These are phyloP conservation scores for Brachionus koreanus DNA, from an alignment of 1,140 invertebrate species.

Conservation along the genomic window DNA sequence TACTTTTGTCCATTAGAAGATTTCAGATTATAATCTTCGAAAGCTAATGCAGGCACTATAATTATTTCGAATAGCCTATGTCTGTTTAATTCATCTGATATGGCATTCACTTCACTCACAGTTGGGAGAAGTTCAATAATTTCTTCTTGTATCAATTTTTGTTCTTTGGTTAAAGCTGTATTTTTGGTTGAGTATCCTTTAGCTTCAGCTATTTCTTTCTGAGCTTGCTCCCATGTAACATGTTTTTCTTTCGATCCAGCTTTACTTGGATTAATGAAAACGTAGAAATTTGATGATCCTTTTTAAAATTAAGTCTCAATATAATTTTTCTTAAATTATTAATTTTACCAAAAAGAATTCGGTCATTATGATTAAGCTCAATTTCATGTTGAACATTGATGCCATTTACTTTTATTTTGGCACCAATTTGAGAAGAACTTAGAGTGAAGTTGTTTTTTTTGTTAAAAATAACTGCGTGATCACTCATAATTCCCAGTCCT, in stretches of 20 bases:
- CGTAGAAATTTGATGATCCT: conserved; percentile 57
- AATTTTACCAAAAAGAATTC: conserved; percentile 55
- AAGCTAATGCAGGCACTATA: conserved; percentile 53
- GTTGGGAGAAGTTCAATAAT: conserved; percentile 58
- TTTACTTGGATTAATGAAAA: conserved; percentile 52
- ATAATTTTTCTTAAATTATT: not conserved
- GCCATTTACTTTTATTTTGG: conserved; percentile 58
- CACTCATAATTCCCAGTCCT: conserved; percentile 50
- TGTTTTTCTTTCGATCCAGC: conserved; percentile 49
- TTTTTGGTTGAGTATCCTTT: conserved; percentile 55
- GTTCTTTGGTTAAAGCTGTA: conserved; percentile 53
- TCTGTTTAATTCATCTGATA: conserved; percentile 59
- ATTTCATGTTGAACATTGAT: conserved; percentile 50
- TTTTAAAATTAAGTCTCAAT: not conserved
- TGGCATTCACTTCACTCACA: conserved; percentile 59
- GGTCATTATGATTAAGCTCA: conserved; percentile 54
- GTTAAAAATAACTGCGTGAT: not conserved
- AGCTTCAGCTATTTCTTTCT: conserved; percentile 59
- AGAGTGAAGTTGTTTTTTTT: not conserved
- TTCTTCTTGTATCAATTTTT: conserved; percentile 58
- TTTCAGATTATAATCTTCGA: conserved; percentile 47
- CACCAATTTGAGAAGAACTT: conserved; percentile 46
- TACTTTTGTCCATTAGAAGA: not conserved
- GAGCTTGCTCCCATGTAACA: conserved; percentile 58
- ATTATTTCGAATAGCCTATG: conserved; percentile 58